Evolutionary conservation across 2,888 invertebrate genomes (phyloP), one percentile per base, ranked within the genome.

Genomic region (Branchipolynoe longqiensis): DNA sequence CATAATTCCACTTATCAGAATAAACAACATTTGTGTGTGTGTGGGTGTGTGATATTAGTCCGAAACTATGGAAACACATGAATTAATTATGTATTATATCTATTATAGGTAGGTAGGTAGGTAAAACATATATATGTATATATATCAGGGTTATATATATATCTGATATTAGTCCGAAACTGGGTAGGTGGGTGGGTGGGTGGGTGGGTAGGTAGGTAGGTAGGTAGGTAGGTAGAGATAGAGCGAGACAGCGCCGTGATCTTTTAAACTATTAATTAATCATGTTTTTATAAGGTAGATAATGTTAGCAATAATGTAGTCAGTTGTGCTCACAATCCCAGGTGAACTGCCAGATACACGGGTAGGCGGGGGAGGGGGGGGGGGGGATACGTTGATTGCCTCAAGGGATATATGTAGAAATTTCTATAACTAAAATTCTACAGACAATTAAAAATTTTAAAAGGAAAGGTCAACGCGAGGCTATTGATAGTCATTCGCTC

Each of bases 401-500:
- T n/a, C n/a, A n/a, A n/a, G n/a, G n/a, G n/a, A n/a, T n/a, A n/a
- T n/a, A n/a, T n/a, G n/a, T n/a, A n/a, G n/a, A n/a, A n/a, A n/a
- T n/a, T n/a, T n/a, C n/a, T n/a, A n/a, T n/a, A n/a, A n/a, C n/a
- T n/a, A n/a, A 62, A 62, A 12, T 62, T 62, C 6, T 8, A 8
- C 6, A 62, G 25, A 62, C 25, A 62, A 14, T 62, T 12, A 12
- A n/a, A 3, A 31, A 12, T 12, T 4, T 36, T 3, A 73, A 73
- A 73, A 73, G 41, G 73, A 25, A 40, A 73, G 73, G 73, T 73
- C 73, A 73, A 73, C 1, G 38, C 73, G 73, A 73, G 38, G 38
- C 73, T 73, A 73, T 73, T 41, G 73, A 40, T 40, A 25, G 38
- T 62, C 62, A 28, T 25, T 28, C 73, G 41, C 18, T 31, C n/a